A percentile compares a stretch with the other conserved stretches of the same genome.
phyloP scores from a whole-genome alignment of 2,113 vertebrate genomes.

The Xiphophorus maculatus region DNA sequence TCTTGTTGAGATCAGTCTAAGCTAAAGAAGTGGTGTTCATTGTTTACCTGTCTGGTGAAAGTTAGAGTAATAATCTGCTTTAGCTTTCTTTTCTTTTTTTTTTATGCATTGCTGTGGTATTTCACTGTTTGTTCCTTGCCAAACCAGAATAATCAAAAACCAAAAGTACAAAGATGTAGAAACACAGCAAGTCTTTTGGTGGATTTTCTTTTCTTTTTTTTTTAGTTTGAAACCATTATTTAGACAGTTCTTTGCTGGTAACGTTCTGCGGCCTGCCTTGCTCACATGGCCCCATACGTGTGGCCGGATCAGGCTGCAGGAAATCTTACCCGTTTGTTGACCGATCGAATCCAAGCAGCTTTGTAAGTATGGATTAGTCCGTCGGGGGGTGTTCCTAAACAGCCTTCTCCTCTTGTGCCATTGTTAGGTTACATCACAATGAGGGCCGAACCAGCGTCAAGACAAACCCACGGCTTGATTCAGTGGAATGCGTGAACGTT shows the following conservation, averaged over 20 bases:
- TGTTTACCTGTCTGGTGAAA: too few species aligned
- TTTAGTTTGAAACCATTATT: too few species aligned
- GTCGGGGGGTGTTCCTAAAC: not conserved
- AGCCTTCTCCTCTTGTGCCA: not conserved
- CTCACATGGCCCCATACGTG: not conserved
- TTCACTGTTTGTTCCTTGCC: not conserved
- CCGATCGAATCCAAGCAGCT: not conserved
- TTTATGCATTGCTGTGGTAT: too few species aligned
- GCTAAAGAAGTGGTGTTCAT: too few species aligned
- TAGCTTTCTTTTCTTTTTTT: too few species aligned
- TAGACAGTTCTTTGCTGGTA: not conserved
- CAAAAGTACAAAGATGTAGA: not conserved
- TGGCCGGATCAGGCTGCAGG: not conserved
- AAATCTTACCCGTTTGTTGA: constrained; percentile 8
- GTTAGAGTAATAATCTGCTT: too few species aligned
- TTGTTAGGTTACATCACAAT: constrained; percentile 8
- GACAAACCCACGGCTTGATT: constrained; percentile 58
- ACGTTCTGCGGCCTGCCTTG: not conserved
- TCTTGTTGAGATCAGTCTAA: too few species aligned
- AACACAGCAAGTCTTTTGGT: not conserved
- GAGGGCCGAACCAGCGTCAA: constrained; percentile 9
- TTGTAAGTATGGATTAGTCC: constrained; percentile 9
- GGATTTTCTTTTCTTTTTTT: not conserved
- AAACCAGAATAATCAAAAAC: not conserved
- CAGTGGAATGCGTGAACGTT: constrained; percentile 27